These are phyloP conservation scores for Mastomys natalensis DNA, from an alignment of 2,113 vertebrate genomes.

Conservation along the genomic window DNA sequence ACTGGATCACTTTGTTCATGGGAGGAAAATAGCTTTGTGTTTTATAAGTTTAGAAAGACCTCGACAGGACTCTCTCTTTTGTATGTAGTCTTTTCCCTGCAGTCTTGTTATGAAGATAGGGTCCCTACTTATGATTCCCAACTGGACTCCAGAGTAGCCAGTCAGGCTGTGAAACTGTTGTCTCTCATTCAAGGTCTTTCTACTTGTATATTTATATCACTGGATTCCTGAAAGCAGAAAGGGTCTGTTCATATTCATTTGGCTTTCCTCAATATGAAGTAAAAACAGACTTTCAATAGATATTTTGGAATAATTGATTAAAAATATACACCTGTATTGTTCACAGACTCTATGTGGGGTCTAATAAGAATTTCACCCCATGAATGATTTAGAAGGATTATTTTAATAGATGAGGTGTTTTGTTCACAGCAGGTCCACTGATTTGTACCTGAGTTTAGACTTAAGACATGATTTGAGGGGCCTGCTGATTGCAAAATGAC, in stretches of 20 bases:
- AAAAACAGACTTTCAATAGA: background rate
- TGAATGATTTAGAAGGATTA: constrained; percentile 68
- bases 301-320: constrained; percentile 60
- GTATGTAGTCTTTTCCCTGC: background rate
- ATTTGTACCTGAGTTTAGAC: constrained; percentile 80
- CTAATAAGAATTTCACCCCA: constrained; percentile 60
- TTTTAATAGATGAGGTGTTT: constrained; percentile 65
- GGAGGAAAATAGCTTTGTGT: constrained; percentile 50
- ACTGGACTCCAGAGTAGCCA: background rate
- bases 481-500: constrained; percentile 86
- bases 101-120: background rate
- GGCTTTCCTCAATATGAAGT: background rate
- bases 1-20: constrained; percentile 5
- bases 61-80: background rate
- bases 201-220: background rate
- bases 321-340: constrained; percentile 47
- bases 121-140: background rate
- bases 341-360: constrained; percentile 36
- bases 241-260: constrained; percentile 54
- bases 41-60: constrained; percentile 56
- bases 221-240: constrained; percentile 54
- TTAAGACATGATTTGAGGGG: constrained; percentile 70
- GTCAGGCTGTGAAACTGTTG: background rate
- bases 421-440: constrained; percentile 73
- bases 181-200: constrained; percentile 35